These are phyloP conservation scores for Sarcophilus harrisii DNA, from an alignment of 2,797 vertebrate genomes.

Conservation along the genomic window DNA sequence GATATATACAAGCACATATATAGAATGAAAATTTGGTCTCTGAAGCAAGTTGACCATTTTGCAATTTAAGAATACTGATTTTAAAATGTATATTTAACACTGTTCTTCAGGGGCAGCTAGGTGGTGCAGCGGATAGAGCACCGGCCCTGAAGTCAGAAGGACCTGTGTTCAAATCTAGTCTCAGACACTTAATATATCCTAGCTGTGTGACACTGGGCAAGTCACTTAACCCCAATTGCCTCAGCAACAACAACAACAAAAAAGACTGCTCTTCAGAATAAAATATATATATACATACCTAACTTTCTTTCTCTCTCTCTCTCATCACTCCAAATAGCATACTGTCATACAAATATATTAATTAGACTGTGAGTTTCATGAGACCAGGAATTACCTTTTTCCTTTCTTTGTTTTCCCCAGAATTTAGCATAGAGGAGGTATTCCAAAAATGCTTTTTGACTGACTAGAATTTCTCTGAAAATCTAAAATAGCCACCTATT, in stretches of 20 bases:
- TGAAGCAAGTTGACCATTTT: neutral
- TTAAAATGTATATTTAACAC: conserved; percentile 36
- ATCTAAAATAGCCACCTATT: neutral
- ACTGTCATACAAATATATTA: neutral
- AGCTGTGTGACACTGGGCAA: too few relatives aligned
- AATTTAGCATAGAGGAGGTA: neutral
- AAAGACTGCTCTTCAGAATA: conserved; percentile 30
- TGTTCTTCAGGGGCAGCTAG: conserved; percentile 4
- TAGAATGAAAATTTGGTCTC: conserved; percentile 1
- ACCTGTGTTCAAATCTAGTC: too few relatives aligned
- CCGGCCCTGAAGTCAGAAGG: too few relatives aligned
- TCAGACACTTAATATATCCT: too few relatives aligned
- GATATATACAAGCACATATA: neutral
- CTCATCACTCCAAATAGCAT: neutral
- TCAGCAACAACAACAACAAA: too few relatives aligned
- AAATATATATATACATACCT: neutral
- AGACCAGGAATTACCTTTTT: neutral
- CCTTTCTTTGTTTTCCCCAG: neutral
- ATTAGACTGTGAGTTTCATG: neutral
- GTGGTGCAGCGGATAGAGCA: too few relatives aligned
- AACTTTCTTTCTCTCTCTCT: neutral
- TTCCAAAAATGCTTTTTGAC: neutral
- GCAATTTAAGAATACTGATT: neutral
- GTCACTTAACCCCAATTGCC: too few relatives aligned
- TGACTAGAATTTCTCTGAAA: conserved; percentile 23